Evolutionary conservation across 35 echinoderm and acorn worm species (phyloP).

Genomic region (Amphiura filiformis): DNA sequence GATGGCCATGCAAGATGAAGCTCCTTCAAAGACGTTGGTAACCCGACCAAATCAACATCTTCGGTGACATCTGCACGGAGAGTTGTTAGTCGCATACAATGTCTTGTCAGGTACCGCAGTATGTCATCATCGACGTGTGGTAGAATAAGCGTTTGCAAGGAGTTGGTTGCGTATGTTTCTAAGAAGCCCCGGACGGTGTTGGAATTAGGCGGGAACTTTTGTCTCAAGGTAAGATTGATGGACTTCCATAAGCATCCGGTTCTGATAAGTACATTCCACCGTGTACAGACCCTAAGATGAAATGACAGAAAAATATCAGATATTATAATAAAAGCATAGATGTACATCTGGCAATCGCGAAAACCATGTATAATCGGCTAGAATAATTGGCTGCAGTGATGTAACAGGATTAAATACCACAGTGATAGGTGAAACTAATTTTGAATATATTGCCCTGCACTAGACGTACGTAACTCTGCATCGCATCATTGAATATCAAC

Average conservation of each 20-base stretch:
- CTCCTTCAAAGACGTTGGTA: background rate
- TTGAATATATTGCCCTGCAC: too few relatives aligned
- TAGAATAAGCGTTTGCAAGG: background rate
- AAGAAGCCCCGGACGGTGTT: background rate
- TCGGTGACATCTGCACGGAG: background rate
- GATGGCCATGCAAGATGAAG: background rate
- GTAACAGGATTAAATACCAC: too few relatives aligned
- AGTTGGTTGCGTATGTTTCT: background rate
- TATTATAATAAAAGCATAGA: background rate
- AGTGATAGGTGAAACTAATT: too few relatives aligned
- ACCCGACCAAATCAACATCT: background rate
- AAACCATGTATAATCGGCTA: too few relatives aligned
- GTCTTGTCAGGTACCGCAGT: background rate
- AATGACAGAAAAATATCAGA: background rate
- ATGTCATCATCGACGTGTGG: background rate
- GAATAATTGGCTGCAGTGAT: too few relatives aligned
- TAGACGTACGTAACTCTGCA: too few relatives aligned
- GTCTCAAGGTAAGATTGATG: background rate
- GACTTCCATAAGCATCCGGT: background rate
- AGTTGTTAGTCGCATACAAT: background rate
- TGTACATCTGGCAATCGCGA: too few relatives aligned
- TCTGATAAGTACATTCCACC: background rate
- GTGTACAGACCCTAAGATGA: background rate
- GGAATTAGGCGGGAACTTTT: background rate
- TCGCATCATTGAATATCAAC: too few relatives aligned